Percentiles rank a stretch among this genome's conserved stretches.
These are phyloP conservation scores for Limosa lapponica DNA, from an alignment of 2,797 vertebrate genomes.

Conservation along the genomic window DNA sequence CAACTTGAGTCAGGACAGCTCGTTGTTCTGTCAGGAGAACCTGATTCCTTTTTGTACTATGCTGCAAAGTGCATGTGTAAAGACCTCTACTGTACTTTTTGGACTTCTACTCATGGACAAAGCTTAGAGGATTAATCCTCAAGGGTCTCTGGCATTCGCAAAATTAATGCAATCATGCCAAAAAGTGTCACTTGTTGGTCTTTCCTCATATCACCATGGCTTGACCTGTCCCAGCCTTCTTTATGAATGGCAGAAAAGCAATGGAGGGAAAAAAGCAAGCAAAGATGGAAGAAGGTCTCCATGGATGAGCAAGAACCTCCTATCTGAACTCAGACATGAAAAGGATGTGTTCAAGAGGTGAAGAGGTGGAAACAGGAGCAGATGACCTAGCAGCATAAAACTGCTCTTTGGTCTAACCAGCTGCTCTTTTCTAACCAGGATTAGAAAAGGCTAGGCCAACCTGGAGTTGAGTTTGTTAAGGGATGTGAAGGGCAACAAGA, in stretches of 20 bases:
- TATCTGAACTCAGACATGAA: background rate
- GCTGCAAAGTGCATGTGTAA: background rate
- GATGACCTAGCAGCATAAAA: background rate
- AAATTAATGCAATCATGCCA: background rate
- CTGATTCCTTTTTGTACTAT: background rate
- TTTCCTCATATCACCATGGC: background rate
- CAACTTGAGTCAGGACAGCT: background rate
- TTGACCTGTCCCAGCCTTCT: background rate
- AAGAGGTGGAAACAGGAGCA: background rate
- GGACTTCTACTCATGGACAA: background rate
- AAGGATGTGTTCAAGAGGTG: background rate
- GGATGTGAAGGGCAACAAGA: background rate
- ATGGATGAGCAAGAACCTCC: background rate
- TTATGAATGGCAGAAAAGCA: background rate
- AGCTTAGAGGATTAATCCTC: background rate
- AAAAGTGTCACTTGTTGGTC: background rate
- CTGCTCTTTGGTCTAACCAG: background rate
- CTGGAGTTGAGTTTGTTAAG: background rate
- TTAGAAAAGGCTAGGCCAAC: background rate
- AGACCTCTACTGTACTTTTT: background rate
- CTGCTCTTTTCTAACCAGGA: background rate
- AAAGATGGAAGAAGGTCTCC: accelerated
- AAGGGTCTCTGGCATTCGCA: background rate
- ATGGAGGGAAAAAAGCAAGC: accelerated
- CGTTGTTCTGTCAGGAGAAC: background rate